Evolutionary conservation across 2,113 vertebrate genomes (phyloP), one percentile per base, ranked within the genome.

Genomic region (Aythya baeri): DNA sequence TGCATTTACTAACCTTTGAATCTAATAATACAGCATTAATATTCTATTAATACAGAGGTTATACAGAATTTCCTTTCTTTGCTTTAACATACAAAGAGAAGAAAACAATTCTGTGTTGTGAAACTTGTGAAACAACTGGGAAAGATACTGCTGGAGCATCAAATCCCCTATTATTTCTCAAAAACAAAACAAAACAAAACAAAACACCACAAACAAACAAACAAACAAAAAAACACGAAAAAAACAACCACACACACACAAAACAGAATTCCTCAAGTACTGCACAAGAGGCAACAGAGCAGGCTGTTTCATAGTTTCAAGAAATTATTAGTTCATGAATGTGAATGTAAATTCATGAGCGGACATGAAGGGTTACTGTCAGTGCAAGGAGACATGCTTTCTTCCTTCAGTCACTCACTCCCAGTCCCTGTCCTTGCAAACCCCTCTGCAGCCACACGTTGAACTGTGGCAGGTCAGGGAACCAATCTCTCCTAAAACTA

Each of bases 251-350:
- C 43, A 44, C 44, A 41, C 38, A 41, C 38, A 41, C 44, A 21
- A 22, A 46, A 62, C 15, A 73, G 36, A 71, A 36, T 17, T 70
- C 27, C 38, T 52, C 5, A 1, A 5, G 1, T 63, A 26, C 20
- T 55, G 61, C 11, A 72, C 0, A 0, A 27, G 49, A 78, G 34
- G 11, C 27, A 17, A 27, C 0, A 0, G 44, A 0, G 1, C 78
- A 55, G 41, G 20, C 46, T 49, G 20, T 49, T 49, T 49, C 32
- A n/a, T 41, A 61, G 13, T 38, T 86, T 83, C 34, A 79, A 20
- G 26, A 68, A 70, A 27, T 41, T 41, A 41, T 41, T 41, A 65
- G 25, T 41, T 65, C 36, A 65, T 41, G 36, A 38, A 63, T 27
- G 22, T 26, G 34, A 38, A 38, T 26, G 16, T 44, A 52, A 10